Conservation (phyloP, 2,888 invertebrate genomes). For the Pterostichus niger region DNA sequence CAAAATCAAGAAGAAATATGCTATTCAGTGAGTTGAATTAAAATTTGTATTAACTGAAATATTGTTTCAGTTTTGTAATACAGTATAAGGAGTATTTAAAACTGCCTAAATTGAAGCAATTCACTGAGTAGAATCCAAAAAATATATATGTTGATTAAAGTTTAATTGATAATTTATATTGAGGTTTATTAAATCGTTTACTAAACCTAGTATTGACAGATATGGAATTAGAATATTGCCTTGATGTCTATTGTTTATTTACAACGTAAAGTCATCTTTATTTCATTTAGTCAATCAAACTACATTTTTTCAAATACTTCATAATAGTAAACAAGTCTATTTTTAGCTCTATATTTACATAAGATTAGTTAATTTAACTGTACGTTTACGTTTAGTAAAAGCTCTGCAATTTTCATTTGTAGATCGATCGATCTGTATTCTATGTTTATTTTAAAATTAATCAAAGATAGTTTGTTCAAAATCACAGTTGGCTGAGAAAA, state of each 20-base stretch:
- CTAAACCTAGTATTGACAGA: neutral
- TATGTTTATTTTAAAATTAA: constrained; percentile 38
- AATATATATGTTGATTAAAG: no score
- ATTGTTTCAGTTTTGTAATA: no score
- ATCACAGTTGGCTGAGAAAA: neutral
- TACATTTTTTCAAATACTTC: neutral
- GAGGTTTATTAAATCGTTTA: neutral
- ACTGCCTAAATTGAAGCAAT: no score
- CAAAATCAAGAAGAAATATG: no score
- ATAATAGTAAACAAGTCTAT: constrained; percentile 23
- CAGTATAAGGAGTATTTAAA: no score
- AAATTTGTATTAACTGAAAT: no score
- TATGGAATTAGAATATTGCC: neutral
- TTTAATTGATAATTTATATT: no score
- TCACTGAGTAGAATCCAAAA: no score
- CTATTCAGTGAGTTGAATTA: no score
- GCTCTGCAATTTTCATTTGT: constrained; percentile 12
- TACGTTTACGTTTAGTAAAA: constrained; percentile 16
- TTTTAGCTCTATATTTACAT: constrained; percentile 11
- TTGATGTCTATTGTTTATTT: neutral
- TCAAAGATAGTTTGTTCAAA: constrained; percentile 19
- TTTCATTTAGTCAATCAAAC: neutral
- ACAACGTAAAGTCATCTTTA: neutral
- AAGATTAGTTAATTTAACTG: constrained; percentile 2
- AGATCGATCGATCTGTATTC: constrained; percentile 6